Percentiles rank a stretch among this genome's conserved stretches.
phyloP scores from a whole-genome alignment of 2,888 invertebrate genomes.

The Hyalella azteca region DNA sequence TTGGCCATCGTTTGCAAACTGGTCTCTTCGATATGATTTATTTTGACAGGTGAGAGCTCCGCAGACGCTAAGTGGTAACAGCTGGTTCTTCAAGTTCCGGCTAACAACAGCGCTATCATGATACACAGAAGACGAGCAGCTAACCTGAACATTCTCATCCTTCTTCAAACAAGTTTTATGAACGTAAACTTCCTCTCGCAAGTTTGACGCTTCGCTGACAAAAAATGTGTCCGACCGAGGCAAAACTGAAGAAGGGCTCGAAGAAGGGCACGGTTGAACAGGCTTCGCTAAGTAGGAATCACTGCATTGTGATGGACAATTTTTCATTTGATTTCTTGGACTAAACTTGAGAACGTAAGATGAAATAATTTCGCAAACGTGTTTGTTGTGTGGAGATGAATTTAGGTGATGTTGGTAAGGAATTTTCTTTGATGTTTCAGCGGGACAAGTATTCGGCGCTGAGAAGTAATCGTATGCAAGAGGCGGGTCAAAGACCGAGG shows the following conservation, averaged over 20 bases:
- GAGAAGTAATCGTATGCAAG: no score
- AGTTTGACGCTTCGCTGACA: background rate
- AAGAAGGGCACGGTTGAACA: no score
- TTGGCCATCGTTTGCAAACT: background rate
- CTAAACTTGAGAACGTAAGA: no score
- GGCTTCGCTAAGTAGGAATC: no score
- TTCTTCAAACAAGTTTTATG: background rate
- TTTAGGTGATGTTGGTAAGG: no score
- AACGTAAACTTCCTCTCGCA: background rate
- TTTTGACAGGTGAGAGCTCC: background rate
- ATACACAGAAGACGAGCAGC: background rate
- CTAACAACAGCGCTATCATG: conserved; percentile 3
- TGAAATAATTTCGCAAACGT: no score
- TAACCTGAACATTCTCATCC: background rate
- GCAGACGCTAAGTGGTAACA: background rate
- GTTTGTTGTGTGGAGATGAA: no score
- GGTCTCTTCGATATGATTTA: conserved; percentile 7
- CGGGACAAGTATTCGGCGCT: no score
- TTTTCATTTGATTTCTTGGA: no score
- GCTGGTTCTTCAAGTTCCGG: background rate
- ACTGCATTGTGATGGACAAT: no score
- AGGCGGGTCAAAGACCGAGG: no score
- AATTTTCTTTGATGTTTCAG: no score
- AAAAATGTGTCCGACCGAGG: conserved; percentile 1
- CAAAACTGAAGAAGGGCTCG: background rate